Evolutionary conservation across 2,888 invertebrate genomes (phyloP).

Genomic region (Sinodicranocentrus sp.): DNA sequence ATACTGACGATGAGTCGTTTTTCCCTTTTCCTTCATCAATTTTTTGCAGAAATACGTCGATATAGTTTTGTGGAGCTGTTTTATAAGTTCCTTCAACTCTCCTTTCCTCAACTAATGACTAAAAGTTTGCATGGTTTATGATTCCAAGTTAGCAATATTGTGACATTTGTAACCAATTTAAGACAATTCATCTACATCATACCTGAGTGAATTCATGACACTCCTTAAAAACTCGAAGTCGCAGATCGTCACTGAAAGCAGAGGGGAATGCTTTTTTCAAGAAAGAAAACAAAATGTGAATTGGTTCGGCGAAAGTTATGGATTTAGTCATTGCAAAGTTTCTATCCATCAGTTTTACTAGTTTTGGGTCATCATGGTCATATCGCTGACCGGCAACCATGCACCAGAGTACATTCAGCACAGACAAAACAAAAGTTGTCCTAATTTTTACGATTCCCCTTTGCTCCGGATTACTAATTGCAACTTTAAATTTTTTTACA

Average conservation of each 20-base stretch:
- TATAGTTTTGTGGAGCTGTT: neutral
- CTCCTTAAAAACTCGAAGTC: slow-evolving; percentile 26
- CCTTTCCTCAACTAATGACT: neutral
- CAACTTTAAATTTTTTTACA: slow-evolving; percentile 46
- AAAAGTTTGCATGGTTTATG: neutral
- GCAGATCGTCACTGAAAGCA: neutral
- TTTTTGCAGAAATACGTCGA: slow-evolving; percentile 41
- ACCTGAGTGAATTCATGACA: slow-evolving; percentile 22
- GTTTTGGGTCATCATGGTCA: slow-evolving; percentile 72
- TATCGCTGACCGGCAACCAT: slow-evolving; percentile 74
- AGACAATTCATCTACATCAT: neutral
- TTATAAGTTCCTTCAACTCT: neutral
- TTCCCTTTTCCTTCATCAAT: slow-evolving; percentile 26
- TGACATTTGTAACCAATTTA: neutral
- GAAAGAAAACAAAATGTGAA: neutral
- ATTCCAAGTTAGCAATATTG: neutral
- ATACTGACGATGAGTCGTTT: neutral
- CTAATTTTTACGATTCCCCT: slow-evolving; percentile 60
- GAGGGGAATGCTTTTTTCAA: slow-evolving; percentile 16
- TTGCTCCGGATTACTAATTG: slow-evolving; percentile 10
- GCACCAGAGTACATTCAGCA: slow-evolving; percentile 74
- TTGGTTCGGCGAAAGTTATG: slow-evolving; percentile 42
- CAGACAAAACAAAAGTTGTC: slow-evolving; percentile 56
- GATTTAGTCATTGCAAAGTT: slow-evolving; percentile 67
- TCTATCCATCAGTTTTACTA: slow-evolving; percentile 65